Conservation (phyloP, 1,140 invertebrate species). For the Bombyx mori region ASM3026992v2 NC_085119.1:5288501-5289000, state of each 20-base stretch:
- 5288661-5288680: constrained; percentile 44
- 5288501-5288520: constrained; percentile 70
- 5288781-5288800: constrained; percentile 36
- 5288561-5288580: constrained; percentile 68
- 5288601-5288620: constrained; percentile 63
- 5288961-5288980: constrained; percentile 89
- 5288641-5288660: constrained; percentile 49
- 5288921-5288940: constrained; percentile 93
- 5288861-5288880: constrained; percentile 77
- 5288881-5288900: constrained; percentile 86
- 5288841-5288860: constrained; percentile 69
- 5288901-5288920: constrained; percentile 83
- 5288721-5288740: constrained; percentile 43
- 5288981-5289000: constrained; percentile 84
- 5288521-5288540: constrained; percentile 68
- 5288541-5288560: constrained; percentile 70
- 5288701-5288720: constrained; percentile 46
- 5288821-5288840: constrained; percentile 70
- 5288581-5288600: constrained; percentile 69
- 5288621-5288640: constrained; percentile 58
- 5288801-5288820: constrained; percentile 57
- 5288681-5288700: constrained; percentile 37
- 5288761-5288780: constrained; percentile 43
- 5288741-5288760: constrained; percentile 70
- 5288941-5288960: constrained; percentile 86